Evolutionary conservation across 2,113 vertebrate species (phyloP), one percentile per base, ranked within the genome.

Genomic region (Corvus cornix): DNA sequence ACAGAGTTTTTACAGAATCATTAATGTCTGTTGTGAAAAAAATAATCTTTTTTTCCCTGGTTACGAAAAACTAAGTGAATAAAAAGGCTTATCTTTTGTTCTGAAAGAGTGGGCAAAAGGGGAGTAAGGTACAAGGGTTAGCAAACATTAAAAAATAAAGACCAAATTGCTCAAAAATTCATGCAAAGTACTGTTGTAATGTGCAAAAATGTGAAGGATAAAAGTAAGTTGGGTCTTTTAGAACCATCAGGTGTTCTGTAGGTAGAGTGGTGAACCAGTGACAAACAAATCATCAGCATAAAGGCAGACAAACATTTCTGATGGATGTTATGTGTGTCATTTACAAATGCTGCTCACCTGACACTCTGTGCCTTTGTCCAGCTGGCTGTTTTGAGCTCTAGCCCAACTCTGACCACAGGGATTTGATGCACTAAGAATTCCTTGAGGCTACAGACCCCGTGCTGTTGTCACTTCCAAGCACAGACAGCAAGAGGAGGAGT

Each of bases 21-120:
- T 87, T 96, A 95, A 94, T 63, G 77, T 95, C 87, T 89, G 43
- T 62, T 89, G 77, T 95, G 95, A 84, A 72, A 97, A 97, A 97
- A 97, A 86, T 20, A 56, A 90, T 91, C 53, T 89, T 76, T 77
- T 30, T 86, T 87, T 82, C 91, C 69, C 63, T 84, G n/a, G 80
- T 95, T 85, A 94, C 41, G 55, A 96, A 94, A 97, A 96, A 63
- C 49, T 12, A 77, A 91, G 72, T 59, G 60, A 90, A 90, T 77
- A 49, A 93, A 96, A 97, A 90, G 64, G 93, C 80, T 95, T 94
- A 64, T 90, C 69, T 52, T 97, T 92, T 87, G 56, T 89, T 96
- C 87, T 35, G 70, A 96, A 55, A 90, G 44, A n/a, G 51, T 28
- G 77, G 39, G 39, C 14, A 62, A 81, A 35, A 35, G 58, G 4